Evolutionary conservation across 2,888 invertebrate genomes (phyloP).

Genomic region (Eristalis pertinax): DNA sequence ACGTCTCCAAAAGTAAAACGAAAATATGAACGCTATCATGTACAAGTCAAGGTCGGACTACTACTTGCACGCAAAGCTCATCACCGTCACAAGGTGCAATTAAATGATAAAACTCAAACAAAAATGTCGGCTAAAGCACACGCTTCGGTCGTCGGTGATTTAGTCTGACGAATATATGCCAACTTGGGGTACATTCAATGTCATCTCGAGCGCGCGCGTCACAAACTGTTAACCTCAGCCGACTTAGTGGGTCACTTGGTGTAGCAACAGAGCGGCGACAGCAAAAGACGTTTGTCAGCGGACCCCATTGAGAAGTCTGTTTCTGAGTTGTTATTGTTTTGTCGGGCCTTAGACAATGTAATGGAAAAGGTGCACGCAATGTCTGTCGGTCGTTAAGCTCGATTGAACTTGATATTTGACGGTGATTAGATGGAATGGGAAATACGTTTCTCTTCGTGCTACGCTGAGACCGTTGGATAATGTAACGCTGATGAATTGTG

Average conservation of each 20-base stretch:
- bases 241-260: conserved; percentile 29
- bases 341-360: conserved; percentile 6
- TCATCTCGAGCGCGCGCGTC: conserved; percentile 33
- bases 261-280: not conserved
- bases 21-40: not conserved
- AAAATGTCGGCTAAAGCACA: not conserved
- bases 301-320: not conserved
- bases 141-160: conserved; percentile 29
- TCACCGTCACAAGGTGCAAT: conserved; percentile 32
- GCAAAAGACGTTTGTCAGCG: not conserved
- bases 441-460: not conserved
- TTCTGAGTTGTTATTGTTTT: not conserved
- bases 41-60: conserved; percentile 30
- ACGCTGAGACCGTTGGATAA: no score
- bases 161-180: conserved; percentile 39
- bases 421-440: not conserved
- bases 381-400: conserved; percentile 8
- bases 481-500: no score
- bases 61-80: conserved; percentile 4
- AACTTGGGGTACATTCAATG: conserved; percentile 54
- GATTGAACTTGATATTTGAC: conserved; percentile 29
- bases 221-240: conserved; percentile 38
- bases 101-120: conserved; percentile 23
- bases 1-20: not conserved
- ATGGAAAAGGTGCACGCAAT: conserved; percentile 19